These are phyloP conservation scores for Aphodius sticticus DNA, from an alignment of 2,888 invertebrate species.

Conservation along the genomic window DNA sequence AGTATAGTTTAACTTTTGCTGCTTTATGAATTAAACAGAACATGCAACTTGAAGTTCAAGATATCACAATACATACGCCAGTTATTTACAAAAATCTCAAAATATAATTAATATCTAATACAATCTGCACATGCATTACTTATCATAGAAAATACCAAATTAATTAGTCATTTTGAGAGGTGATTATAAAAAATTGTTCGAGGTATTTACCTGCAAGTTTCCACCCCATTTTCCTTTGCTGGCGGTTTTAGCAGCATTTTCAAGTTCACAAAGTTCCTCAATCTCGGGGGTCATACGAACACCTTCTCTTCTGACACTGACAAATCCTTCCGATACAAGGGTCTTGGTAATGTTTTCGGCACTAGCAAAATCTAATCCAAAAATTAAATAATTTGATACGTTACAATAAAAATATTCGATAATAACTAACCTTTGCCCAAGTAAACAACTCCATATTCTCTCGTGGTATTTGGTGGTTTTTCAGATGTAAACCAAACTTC, in stretches of 20 bases:
- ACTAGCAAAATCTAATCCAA: slow-evolving; percentile 67
- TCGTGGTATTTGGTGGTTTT: slow-evolving; percentile 81
- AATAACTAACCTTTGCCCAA: slow-evolving; percentile 74
- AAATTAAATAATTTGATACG: slow-evolving; percentile 39
- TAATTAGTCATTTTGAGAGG: no score
- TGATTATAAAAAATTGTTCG: no score
- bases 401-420: slow-evolving; percentile 17
- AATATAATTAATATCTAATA: no score
- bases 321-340: slow-evolving; percentile 89
- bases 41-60: no score
- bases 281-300: slow-evolving; percentile 73
- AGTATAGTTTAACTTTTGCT: no score
- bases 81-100: no score
- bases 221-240: slow-evolving; percentile 83
- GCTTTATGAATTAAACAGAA: no score
- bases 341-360: slow-evolving; percentile 90
- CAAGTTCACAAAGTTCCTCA: slow-evolving; percentile 79
- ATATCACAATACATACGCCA: no score
- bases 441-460: slow-evolving; percentile 89
- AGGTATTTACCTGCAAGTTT: slow-evolving; percentile 45
- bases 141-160: no score
- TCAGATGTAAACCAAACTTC: slow-evolving; percentile 87
- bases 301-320: slow-evolving; percentile 77
- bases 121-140: no score
- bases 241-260: slow-evolving; percentile 88